Evolutionary conservation across 2,888 invertebrate genomes (phyloP).

Genomic region (Leptura quadrifasciata): DNA sequence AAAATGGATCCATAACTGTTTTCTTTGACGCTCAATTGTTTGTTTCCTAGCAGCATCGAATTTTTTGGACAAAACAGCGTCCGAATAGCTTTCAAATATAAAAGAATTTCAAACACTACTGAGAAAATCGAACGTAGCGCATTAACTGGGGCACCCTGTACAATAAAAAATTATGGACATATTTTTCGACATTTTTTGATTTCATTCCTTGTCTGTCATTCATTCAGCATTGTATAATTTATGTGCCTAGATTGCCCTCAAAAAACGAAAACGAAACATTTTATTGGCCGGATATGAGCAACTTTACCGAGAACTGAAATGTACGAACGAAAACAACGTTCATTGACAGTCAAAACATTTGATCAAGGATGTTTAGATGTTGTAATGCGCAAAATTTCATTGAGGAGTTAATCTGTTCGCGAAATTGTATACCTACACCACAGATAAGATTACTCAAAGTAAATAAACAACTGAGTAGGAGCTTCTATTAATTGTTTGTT

Average conservation of each 20-base stretch:
- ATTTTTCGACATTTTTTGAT: too few relatives aligned
- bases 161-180: too few relatives aligned
- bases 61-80: too few relatives aligned
- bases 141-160: too few relatives aligned
- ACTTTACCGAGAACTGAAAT: slow-evolving; percentile 8
- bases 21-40: too few relatives aligned
- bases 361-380: slow-evolving; percentile 17
- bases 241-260: background rate
- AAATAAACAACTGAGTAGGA: slow-evolving; percentile 1
- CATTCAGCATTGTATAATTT: too few relatives aligned
- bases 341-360: slow-evolving; percentile 19
- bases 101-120: too few relatives aligned
- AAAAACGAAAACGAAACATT: background rate
- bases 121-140: too few relatives aligned
- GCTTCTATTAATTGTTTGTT: slow-evolving; percentile 2
- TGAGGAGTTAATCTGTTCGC: slow-evolving; percentile 9
- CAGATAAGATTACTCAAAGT: background rate
- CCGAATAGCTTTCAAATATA: too few relatives aligned
- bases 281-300: background rate
- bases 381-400: slow-evolving; percentile 17
- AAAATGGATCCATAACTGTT: too few relatives aligned
- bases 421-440: slow-evolving; percentile 16
- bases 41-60: too few relatives aligned
- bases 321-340: slow-evolving; percentile 5
- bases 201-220: too few relatives aligned